A percentile compares a stretch with the other conserved stretches of the same genome.
Evolutionary conservation across 2,888 invertebrate genomes (phyloP).

Genomic region (Dasysyrphus albostriatus): DNA sequence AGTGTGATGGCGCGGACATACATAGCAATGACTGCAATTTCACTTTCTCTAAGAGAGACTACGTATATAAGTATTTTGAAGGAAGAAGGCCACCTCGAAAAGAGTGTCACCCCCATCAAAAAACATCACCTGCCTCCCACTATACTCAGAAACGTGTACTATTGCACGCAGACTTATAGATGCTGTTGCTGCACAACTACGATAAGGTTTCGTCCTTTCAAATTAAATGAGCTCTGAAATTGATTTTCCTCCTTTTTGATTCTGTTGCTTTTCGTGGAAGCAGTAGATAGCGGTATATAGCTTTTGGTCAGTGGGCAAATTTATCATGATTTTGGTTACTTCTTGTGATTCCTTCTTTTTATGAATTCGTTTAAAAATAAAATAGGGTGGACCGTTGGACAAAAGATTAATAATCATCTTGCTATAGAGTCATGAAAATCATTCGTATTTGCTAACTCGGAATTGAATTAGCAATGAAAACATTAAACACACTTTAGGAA

Average conservation of each 20-base stretch:
- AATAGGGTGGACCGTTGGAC: conserved; percentile 3
- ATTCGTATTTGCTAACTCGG: background rate
- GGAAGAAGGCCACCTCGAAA: background rate
- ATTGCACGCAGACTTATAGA: conserved; percentile 39
- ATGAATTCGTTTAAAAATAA: conserved; percentile 12
- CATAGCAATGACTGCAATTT: conserved; percentile 58
- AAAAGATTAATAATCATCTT: conserved; percentile 61
- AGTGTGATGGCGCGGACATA: conserved; percentile 14
- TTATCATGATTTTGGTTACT: conserved; percentile 65
- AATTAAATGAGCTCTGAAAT: conserved; percentile 78
- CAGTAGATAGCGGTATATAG: background rate
- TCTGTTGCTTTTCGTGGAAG: background rate
- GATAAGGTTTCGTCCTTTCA: conserved; percentile 78
- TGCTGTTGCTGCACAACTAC: conserved; percentile 71
- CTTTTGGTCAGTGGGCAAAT: conserved; percentile 42
- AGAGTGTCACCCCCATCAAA: background rate
- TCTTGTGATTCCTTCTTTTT: conserved; percentile 24
- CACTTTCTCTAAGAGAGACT: conserved; percentile 47
- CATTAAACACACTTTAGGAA: conserved; percentile 6
- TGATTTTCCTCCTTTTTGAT: conserved; percentile 64
- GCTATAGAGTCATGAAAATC: background rate
- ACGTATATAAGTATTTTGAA: background rate
- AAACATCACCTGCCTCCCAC: conserved; percentile 6
- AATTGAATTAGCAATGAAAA: conserved; percentile 12
- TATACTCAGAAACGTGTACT: background rate